Base-by-base conservation (phyloP, 1,140 invertebrate genomes). In the Globodera ellingtonae region DNA sequence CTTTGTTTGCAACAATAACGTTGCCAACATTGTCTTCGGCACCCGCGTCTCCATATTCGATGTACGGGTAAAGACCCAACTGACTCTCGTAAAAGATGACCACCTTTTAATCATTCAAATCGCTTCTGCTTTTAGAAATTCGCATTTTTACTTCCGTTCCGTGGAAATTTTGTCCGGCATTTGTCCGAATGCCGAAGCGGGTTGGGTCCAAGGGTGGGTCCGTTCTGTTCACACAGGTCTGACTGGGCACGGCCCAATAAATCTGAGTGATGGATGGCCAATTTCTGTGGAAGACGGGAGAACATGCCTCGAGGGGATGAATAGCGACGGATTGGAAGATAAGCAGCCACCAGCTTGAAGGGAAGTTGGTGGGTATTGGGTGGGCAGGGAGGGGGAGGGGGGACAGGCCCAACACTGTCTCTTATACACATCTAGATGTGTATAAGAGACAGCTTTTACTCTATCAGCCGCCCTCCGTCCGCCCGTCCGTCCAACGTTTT, bases 31-130 rank as follows among this genome's bases (percentile, higher is more conserved):
- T 62, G 56, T 62, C 56, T 18, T 62, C 56, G 18, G 15, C 18
- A 15, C 47, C 13, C 35, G 48, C 35, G 5, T 18, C 24, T 46
- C 67, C 75, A 15, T 59, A 69, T 47, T 79, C 72, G 44, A 82
- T 79, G 46, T 62, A 75, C 5, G 79, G 80, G 70, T 82, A 81
- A 24, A 82, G 48, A 6, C 81, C 81, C 1, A 83, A 24, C 52
- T 75, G 76, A n/a, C 66, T 56, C 56, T 83, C 82, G 73, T 83
- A 83, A 47, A 83, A 81, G 21, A 75, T 84, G 13, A 84, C 82
- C 46, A 77, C 69, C 75, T 76, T 59, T 24, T 24, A 18, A 50
- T 56, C 6, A 56, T 59, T 62, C 1, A 24, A 44, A 72, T 18
- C 46, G 15, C 18, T 13, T 71, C 50, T 71, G 46, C 7, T 47